A percentile compares a stretch with the other conserved stretches of the same genome.
Conservation (phyloP, 2,888 invertebrate genomes). For the Harpalus rubripes region DNA sequence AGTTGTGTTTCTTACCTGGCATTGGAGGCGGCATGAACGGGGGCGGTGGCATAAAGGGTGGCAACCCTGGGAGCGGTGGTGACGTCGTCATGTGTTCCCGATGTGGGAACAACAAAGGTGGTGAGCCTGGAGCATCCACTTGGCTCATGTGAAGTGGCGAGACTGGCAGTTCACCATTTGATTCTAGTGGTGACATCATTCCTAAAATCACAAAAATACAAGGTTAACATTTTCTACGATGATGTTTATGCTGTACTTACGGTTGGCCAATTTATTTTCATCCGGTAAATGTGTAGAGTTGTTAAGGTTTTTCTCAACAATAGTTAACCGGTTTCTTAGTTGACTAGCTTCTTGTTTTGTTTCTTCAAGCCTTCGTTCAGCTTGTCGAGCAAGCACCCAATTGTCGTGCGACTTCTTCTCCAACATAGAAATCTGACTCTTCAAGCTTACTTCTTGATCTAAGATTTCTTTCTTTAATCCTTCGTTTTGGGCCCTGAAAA, state of each 20-base stretch:
- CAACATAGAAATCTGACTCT: conserved; percentile 86
- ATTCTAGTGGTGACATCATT: conserved; percentile 79
- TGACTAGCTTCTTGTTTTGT: conserved; percentile 85
- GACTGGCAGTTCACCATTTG: conserved; percentile 78
- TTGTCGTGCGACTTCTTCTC: conserved; percentile 92
- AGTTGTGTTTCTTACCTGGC: conserved; percentile 69
- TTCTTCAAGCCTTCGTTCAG: conserved; percentile 90
- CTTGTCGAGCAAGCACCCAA: conserved; percentile 91
- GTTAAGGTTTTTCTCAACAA: conserved; percentile 79
- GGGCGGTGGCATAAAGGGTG: conserved; percentile 82
- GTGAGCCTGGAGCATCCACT: conserved; percentile 77
- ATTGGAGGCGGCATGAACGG: conserved; percentile 82
- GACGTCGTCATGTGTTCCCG: conserved; percentile 76
- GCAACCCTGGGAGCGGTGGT: conserved; percentile 79
- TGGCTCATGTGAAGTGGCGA: conserved; percentile 77
- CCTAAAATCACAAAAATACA: conserved; percentile 73
- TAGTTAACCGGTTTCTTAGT: conserved; percentile 82
- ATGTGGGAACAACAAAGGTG: conserved; percentile 76
- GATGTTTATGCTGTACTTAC: conserved; percentile 74
- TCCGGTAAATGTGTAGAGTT: conserved; percentile 73
- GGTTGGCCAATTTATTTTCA: conserved; percentile 78
- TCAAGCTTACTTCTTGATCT: conserved; percentile 88
- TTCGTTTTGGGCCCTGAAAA: conserved; percentile 79
- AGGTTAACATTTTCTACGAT: too few species aligned
- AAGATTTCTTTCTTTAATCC: conserved; percentile 89